Evolutionary conservation across 1,140 invertebrate species (phyloP).

Genomic region (Diploscapter pachys): DNA sequence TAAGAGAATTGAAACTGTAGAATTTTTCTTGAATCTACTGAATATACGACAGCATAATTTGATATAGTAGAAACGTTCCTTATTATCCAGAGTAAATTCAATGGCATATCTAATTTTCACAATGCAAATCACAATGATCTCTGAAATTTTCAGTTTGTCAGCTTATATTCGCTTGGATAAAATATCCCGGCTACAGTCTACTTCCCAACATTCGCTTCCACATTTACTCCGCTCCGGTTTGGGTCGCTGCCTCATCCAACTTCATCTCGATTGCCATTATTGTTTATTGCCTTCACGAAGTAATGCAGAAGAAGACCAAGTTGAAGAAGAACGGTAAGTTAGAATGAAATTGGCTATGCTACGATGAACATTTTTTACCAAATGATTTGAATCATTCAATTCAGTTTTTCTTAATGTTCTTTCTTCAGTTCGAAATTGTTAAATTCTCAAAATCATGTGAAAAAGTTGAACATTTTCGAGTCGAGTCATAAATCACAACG

Average conservation of each 20-base stretch:
- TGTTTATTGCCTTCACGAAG: conserved; percentile 8
- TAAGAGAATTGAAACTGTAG: neutral
- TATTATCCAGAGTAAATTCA: neutral
- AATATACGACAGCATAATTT: neutral
- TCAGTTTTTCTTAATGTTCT: no score
- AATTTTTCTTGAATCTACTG: neutral
- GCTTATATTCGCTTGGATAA: conserved; percentile 14
- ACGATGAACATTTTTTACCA: neutral
- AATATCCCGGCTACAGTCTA: conserved; percentile 24
- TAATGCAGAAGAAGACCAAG: neutral
- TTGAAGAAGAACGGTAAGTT: conserved; percentile 8
- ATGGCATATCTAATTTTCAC: neutral
- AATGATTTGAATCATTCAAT: neutral
- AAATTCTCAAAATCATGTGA: no score
- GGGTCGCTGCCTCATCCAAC: conserved; percentile 28
- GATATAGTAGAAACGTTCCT: neutral
- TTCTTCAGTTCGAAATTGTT: no score
- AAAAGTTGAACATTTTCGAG: no score
- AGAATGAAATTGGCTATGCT: neutral
- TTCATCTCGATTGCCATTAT: conserved; percentile 23
- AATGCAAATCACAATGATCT: neutral
- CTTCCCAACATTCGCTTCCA: conserved; percentile 26
- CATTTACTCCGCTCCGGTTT: conserved; percentile 33
- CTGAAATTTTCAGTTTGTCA: conserved; percentile 29
- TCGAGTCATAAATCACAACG: no score